Evolutionary conservation across 2,113 vertebrate genomes (phyloP), one percentile per base, ranked within the genome.

Genomic region (Paralichthys olivaceus): DNA sequence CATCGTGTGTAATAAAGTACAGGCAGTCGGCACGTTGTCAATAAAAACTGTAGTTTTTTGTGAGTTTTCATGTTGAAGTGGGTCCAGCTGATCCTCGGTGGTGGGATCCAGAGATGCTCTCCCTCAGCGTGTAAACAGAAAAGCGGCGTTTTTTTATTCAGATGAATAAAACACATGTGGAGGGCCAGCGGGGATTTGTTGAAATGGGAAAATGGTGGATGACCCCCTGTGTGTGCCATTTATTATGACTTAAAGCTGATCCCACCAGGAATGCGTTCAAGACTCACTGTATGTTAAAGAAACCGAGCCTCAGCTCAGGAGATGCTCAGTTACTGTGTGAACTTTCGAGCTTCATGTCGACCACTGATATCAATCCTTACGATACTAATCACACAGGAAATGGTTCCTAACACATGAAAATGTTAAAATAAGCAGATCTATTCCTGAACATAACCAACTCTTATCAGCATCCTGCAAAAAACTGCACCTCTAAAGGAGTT

Each of bases 101-200:
- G 22, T 49, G 49, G 28, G 70, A 72, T 12, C 61, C 54, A 60
- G n/a, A 55, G 32, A 25, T 17, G 28, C 63, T 55, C 58, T 63
- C 43, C 22, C 60, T 61, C 11, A 57, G 53, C 20, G 37, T 47
- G 75, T 22, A 60, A 75, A 81, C 80, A 73, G 71, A 67, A 79
- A 75, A 23, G 60, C 65, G 12, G 43, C 2, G 2, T 0, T 28
- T 45, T n/a, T 22, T 53, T 58, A 62, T 60, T 70, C 25, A 23
- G 23, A 55, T 23, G 43, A 76, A 58, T 55, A 79, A n/a, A 76
- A 71, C 20, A 13, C 55, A 37, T 74, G 54, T 65, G 23, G 43
- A 69, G 7, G 22, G 40, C 60, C n/a, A 45, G 63, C n/a, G 32
- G 56, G 1, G 69, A 62, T 77, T 63, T 72, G 54, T 29, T 40